Conservation (phyloP, 2,113 vertebrate species). For the Podilymbus podiceps region DNA sequence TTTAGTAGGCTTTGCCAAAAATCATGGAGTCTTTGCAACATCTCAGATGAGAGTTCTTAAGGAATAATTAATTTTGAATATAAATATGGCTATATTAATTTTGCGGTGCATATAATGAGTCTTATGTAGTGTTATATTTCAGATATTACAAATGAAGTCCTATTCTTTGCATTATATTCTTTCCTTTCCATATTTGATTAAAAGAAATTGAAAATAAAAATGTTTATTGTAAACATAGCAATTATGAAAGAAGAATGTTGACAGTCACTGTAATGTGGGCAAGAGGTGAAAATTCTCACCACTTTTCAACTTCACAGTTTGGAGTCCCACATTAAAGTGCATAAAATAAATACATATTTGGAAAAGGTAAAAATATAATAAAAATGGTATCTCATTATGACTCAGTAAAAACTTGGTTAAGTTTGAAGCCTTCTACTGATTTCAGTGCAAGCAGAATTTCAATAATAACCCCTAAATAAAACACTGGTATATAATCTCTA, state of each 20-base stretch:
- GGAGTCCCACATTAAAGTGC: not conserved
- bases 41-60: not conserved
- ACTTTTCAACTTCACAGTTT: rapidly evolving
- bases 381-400: not conserved
- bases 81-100: not conserved
- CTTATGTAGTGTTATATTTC: not conserved
- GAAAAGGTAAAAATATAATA: not conserved
- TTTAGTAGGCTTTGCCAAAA: not conserved
- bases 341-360: not conserved
- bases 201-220: not conserved
- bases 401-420: not conserved
- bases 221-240: not conserved
- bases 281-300: not conserved
- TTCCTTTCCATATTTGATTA: not conserved
- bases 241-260: not conserved
- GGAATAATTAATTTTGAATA: not conserved
- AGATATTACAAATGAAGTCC: not conserved
- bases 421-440: not conserved
- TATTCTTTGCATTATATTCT: not conserved
- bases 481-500: not conserved
- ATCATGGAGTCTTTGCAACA: not conserved
- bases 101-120: not conserved
- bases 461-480: not conserved
- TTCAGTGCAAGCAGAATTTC: not conserved
- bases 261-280: not conserved